These are phyloP conservation scores for Sinhomidia bicolor DNA, from an alignment of 2,888 invertebrate genomes.

Conservation along the genomic window DNA sequence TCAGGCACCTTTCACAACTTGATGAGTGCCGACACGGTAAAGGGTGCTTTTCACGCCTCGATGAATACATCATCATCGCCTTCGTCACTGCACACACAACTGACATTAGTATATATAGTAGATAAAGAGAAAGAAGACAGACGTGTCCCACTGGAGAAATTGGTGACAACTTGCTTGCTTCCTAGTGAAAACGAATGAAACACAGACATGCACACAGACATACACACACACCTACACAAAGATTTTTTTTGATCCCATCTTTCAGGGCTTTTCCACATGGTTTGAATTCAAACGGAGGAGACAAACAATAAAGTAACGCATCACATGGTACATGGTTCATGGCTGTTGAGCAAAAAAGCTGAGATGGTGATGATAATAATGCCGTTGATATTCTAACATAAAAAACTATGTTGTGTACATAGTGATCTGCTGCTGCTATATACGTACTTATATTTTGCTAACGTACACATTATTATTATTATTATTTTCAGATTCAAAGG, in stretches of 20 bases:
- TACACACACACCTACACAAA: neutral
- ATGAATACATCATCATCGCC: conserved; percentile 58
- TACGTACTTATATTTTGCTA: neutral
- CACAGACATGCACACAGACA: neutral
- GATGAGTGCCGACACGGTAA: conserved; percentile 44
- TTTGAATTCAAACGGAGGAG: conserved; percentile 70
- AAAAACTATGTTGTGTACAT: neutral
- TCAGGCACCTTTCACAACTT: neutral
- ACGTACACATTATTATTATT: conserved; percentile 20
- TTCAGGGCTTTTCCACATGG: conserved; percentile 71
- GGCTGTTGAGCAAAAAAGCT: conserved; percentile 12
- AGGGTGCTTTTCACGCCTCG: conserved; percentile 59
- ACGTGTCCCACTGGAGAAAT: conserved; percentile 47
- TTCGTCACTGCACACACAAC: conserved; percentile 43
- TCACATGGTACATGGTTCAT: conserved; percentile 32
- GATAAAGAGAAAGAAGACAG: conserved; percentile 14
- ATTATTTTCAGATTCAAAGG: conserved; percentile 40
- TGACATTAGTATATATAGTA: neutral
- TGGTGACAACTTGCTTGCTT: conserved; percentile 60
- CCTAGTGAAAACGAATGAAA: conserved; percentile 39
- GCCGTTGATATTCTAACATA: neutral
- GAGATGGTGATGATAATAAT: neutral
- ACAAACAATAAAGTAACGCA: conserved; percentile 40
- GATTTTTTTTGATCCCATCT: conserved; percentile 71
- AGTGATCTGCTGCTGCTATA: neutral